These are phyloP conservation scores for Melanchra persicariae DNA, from an alignment of 2,888 invertebrate genomes.

Conservation along the genomic window DNA sequence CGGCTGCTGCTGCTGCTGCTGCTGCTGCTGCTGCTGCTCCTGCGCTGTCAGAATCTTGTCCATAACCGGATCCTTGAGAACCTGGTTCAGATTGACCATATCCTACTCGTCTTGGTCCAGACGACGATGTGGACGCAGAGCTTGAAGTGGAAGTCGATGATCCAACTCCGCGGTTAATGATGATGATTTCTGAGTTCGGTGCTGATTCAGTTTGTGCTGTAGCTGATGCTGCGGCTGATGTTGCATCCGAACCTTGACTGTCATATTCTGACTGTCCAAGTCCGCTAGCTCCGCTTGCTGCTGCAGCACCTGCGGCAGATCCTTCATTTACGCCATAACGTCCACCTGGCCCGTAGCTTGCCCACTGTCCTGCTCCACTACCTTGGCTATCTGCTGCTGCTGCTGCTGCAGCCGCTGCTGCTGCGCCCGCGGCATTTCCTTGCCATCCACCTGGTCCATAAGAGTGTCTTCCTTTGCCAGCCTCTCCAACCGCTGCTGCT, in stretches of 20 bases:
- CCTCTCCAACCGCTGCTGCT: no score
- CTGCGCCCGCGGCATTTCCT: no score
- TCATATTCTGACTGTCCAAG: no score
- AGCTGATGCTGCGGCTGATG: neutral
- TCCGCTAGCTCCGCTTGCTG: neutral
- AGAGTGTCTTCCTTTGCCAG: neutral
- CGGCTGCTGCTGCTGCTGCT: neutral
- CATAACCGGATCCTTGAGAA: neutral
- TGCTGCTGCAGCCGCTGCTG: no score
- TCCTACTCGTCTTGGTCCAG: neutral
- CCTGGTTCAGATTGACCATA: neutral
- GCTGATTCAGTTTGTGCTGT: neutral
- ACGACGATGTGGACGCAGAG: neutral
- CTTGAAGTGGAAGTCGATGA: neutral
- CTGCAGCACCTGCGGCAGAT: slow-evolving; percentile 1
- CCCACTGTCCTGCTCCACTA: neutral
- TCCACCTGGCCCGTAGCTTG: neutral
- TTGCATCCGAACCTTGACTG: no score
- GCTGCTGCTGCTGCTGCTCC: neutral
- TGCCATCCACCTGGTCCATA: no score
- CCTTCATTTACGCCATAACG: neutral
- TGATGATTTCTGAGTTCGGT: neutral
- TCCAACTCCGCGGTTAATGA: neutral
- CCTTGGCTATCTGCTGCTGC: neutral
- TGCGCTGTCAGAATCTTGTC: neutral